These are phyloP conservation scores for Phenacoccus solenopsis DNA, from an alignment of 1,140 invertebrate genomes.

Conservation along the genomic window DNA sequence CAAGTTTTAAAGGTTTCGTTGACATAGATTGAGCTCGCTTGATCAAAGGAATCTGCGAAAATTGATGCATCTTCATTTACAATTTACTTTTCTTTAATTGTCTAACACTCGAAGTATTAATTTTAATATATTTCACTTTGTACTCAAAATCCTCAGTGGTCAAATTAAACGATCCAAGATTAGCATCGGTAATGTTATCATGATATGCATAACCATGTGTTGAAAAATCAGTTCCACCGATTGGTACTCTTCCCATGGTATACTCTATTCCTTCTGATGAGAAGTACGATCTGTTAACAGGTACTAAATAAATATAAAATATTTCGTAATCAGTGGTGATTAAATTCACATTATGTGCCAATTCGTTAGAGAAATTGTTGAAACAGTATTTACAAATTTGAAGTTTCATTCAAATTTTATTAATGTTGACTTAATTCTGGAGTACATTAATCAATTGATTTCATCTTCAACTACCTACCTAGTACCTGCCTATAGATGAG, in stretches of 20 bases:
- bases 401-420: too few species aligned
- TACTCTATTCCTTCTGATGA: slow-evolving; percentile 46
- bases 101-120: too few species aligned
- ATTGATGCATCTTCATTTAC: not conserved
- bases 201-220: slow-evolving; percentile 49
- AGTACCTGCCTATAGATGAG: too few species aligned
- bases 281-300: slow-evolving; percentile 34
- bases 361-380: too few species aligned
- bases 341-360: too few species aligned
- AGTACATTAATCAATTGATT: too few species aligned
- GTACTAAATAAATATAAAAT: slow-evolving; percentile 6
- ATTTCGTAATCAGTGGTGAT: too few species aligned
- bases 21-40: slow-evolving; percentile 37
- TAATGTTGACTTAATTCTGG: too few species aligned
- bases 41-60: slow-evolving; percentile 49
- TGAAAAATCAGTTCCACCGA: slow-evolving; percentile 72
- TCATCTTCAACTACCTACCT: too few species aligned
- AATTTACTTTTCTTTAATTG: too few species aligned
- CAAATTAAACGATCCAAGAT: slow-evolving; percentile 51
- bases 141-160: slow-evolving; percentile 48
- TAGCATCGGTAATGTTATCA: slow-evolving; percentile 43
- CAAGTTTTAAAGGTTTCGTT: slow-evolving; percentile 38
- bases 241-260: slow-evolving; percentile 59
- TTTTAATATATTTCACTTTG: too few species aligned
- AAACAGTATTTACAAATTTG: too few species aligned